Evolutionary conservation across 1,140 invertebrate species (phyloP).

Genomic region (Drosophila trapezifrons): DNA sequence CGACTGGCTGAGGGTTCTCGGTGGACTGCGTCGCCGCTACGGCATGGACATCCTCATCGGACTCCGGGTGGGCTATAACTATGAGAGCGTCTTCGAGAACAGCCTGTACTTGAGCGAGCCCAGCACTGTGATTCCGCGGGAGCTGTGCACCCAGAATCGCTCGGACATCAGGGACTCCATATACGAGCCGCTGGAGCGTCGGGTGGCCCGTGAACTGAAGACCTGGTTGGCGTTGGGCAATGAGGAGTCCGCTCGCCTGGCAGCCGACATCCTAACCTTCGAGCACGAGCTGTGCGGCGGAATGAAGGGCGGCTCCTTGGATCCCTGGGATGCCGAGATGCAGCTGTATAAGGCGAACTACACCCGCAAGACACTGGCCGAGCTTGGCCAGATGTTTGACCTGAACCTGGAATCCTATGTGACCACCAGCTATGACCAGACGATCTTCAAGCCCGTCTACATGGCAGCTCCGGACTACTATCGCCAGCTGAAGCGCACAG

Average conservation of each 20-base stretch:
- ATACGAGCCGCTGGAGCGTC: conserved; percentile 51
- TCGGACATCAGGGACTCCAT: conserved; percentile 38
- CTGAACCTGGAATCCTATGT: conserved; percentile 63
- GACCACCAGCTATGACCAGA: conserved; percentile 41
- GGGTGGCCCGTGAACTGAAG: conserved; percentile 55
- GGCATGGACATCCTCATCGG: conserved; percentile 92
- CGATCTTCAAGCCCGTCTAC: conserved; percentile 62
- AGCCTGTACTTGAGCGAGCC: conserved; percentile 91
- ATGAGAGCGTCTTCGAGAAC: conserved; percentile 93
- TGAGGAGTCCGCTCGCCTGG: conserved; percentile 56
- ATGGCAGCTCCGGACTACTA: conserved; percentile 71
- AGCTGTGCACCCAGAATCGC: conserved; percentile 51
- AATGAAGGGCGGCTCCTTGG: conserved; percentile 32
- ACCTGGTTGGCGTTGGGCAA: conserved; percentile 61
- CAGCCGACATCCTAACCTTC: conserved; percentile 66
- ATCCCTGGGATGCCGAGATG: conserved; percentile 51
- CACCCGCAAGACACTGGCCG: conserved; percentile 51
- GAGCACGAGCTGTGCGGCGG: conserved; percentile 69
- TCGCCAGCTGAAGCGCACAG: conserved; percentile 59
- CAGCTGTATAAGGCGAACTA: conserved; percentile 56
- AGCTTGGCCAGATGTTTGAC: conserved; percentile 40
- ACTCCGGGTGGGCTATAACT: conserved; percentile 93
- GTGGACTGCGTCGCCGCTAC: conserved; percentile 88
- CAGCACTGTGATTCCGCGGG: conserved; percentile 57
- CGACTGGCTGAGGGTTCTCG: conserved; percentile 90